phyloP scores from a whole-genome alignment of 2,797 vertebrate genomes.

The Rhabdophis nuchalis region DNA sequence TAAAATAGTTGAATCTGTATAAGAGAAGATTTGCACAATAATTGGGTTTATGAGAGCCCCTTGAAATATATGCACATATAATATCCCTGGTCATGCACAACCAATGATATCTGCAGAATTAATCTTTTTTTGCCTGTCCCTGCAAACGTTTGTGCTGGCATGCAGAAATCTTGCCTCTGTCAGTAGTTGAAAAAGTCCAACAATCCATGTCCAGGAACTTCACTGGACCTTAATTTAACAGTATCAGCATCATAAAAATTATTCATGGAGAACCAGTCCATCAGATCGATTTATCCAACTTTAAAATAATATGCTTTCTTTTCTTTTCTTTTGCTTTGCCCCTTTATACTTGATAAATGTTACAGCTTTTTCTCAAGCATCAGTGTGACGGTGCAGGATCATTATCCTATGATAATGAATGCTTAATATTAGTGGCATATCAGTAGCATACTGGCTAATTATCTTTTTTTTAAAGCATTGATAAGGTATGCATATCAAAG shows the following conservation, averaged over 20 bases:
- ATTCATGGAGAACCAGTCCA: constrained; percentile 10
- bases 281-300: neutral
- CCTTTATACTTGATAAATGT: constrained; percentile 45
- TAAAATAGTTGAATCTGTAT: neutral
- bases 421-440: constrained; percentile 49
- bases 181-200: neutral
- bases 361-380: constrained; percentile 31
- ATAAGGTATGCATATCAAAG: constrained; percentile 49
- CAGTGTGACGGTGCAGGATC: constrained; percentile 35
- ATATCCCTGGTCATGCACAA: neutral
- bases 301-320: constrained; percentile 32
- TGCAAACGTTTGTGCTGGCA: neutral
- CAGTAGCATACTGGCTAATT: constrained; percentile 42
- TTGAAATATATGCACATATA: neutral
- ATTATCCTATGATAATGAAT: constrained; percentile 44
- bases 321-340: constrained; percentile 19
- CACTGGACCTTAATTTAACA: constrained; percentile 9
- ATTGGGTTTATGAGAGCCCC: neutral
- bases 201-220: neutral
- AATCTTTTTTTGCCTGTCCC: neutral
- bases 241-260: constrained; percentile 21
- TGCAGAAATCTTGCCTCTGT: neutral
- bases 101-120: neutral
- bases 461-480: constrained; percentile 45
- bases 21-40: neutral